phyloP scores from a whole-genome alignment of 2,113 vertebrate species.

The Tetrax tetrax region DNA sequence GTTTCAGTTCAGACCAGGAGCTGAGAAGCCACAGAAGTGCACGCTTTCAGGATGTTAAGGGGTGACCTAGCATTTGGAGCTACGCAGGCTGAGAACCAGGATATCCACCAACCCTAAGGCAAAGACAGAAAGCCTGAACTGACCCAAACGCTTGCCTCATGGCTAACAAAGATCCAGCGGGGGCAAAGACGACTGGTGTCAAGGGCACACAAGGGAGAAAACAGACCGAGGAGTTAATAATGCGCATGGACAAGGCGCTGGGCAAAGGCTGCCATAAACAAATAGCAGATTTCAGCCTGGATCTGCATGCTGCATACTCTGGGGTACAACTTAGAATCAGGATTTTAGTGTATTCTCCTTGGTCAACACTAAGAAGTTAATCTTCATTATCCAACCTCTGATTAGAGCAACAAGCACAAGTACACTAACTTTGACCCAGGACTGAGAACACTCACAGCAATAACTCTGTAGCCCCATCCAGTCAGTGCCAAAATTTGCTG shows the following conservation, averaged over 20 bases:
- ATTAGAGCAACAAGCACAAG: not conserved
- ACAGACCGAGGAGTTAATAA: not conserved
- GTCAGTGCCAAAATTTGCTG: slow-evolving; percentile 94
- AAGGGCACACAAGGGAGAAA: not conserved
- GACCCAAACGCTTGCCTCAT: not conserved
- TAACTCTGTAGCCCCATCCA: slow-evolving; percentile 96
- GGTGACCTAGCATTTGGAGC: not conserved
- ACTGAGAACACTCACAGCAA: slow-evolving; percentile 86
- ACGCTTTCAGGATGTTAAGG: not conserved
- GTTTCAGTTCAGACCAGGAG: not conserved
- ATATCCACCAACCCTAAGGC: not conserved
- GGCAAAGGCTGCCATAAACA: not conserved
- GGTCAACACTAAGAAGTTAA: not conserved
- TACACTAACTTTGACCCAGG: not conserved
- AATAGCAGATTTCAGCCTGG: not conserved
- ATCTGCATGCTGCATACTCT: not conserved
- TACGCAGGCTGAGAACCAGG: not conserved
- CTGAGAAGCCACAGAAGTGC: not conserved
- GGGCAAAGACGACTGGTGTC: not conserved
- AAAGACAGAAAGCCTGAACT: not conserved
- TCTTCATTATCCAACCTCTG: not conserved
- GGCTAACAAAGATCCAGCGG: not conserved
- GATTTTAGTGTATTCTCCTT: not conserved
- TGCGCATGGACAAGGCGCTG: not conserved
- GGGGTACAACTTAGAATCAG: not conserved